Conservation (phyloP, 2,888 invertebrate genomes). For the Neoitamus cyanurus region DNA sequence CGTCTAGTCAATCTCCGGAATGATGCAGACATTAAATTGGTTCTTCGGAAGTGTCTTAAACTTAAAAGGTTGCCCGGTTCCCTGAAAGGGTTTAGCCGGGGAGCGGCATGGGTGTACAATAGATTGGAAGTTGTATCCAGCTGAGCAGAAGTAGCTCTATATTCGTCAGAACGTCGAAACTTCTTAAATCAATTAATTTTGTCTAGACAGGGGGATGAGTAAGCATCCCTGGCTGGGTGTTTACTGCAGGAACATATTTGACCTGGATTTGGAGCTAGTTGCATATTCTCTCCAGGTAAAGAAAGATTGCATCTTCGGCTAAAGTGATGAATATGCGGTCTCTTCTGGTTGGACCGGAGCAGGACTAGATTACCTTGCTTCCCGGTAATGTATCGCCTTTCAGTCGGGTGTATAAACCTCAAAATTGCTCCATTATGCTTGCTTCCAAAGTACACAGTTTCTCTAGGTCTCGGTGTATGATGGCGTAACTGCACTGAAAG, state of each 20-base stretch:
- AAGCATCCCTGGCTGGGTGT: neutral
- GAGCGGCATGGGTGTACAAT: neutral
- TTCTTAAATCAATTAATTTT: slow-evolving; percentile 1
- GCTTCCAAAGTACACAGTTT: neutral
- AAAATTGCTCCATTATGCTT: neutral
- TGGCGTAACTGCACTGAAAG: neutral
- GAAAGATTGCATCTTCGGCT: neutral
- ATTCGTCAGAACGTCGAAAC: neutral
- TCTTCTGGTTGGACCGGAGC: neutral
- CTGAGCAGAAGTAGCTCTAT: neutral
- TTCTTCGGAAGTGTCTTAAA: neutral
- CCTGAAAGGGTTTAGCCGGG: neutral
- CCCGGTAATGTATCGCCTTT: neutral
- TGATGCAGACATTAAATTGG: neutral
- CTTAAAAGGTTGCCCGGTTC: neutral
- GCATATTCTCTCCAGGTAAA: neutral
- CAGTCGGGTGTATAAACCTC: neutral
- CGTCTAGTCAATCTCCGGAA: neutral
- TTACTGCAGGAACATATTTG: neutral
- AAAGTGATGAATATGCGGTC: neutral
- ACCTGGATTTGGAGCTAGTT: neutral
- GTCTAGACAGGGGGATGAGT: neutral
- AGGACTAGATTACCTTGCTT: neutral
- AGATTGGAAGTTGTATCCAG: neutral
- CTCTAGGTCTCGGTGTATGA: neutral